A percentile compares a stretch with the other conserved stretches of the same genome.
These are phyloP conservation scores for Perodicticus potto DNA, from an alignment of 2,797 vertebrate species.

Conservation along the genomic window DNA sequence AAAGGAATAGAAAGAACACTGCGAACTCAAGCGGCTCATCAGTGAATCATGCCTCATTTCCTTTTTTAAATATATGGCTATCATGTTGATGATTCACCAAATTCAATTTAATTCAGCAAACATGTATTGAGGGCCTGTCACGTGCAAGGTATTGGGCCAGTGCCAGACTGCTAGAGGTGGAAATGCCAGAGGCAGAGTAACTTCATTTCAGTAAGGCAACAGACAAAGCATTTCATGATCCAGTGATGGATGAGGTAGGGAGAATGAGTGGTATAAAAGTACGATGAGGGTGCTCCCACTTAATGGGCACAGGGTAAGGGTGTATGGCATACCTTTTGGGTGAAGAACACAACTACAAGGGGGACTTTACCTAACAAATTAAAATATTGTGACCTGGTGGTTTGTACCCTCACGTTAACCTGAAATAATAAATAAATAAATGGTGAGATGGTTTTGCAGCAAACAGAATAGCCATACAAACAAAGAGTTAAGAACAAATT, in stretches of 20 bases:
- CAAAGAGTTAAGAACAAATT: background rate
- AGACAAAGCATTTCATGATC: background rate
- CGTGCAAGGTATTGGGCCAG: background rate
- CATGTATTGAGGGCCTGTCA: conserved; percentile 33
- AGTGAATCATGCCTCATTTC: conserved; percentile 14
- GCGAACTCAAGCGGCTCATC: background rate
- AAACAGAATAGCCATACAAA: background rate
- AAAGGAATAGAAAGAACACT: conserved; percentile 27
- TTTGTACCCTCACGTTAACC: background rate
- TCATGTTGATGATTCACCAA: conserved; percentile 54
- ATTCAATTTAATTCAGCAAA: conserved; percentile 55
- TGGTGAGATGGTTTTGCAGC: conserved; percentile 6
- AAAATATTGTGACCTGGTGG: too few relatives aligned
- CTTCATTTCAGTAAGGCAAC: conserved; percentile 18
- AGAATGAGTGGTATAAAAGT: background rate
- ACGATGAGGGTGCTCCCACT: background rate
- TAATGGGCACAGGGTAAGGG: too few relatives aligned
- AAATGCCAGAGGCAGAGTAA: conserved; percentile 26
- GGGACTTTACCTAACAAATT: too few relatives aligned
- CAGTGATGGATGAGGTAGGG: background rate
- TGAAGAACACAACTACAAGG: too few relatives aligned
- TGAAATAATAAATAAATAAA: too few relatives aligned
- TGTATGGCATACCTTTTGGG: too few relatives aligned
- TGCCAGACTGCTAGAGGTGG: conserved; percentile 4
- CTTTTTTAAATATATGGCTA: conserved; percentile 49